These are phyloP conservation scores for Chydorus sphaericus DNA, from an alignment of 2,888 invertebrate species.

Conservation along the genomic window DNA sequence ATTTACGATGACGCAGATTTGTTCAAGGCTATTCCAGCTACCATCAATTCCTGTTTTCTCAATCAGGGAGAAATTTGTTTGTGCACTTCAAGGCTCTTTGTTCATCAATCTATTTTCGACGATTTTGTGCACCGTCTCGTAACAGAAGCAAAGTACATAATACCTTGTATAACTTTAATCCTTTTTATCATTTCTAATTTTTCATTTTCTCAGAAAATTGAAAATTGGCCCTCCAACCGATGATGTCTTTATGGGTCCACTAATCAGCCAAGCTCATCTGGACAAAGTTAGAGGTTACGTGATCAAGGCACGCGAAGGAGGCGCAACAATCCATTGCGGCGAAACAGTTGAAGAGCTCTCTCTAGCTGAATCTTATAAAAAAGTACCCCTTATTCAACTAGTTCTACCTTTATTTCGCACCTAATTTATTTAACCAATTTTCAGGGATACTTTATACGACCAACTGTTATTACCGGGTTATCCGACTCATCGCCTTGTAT, in stretches of 20 bases:
- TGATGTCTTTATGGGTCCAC: slow-evolving; percentile 30
- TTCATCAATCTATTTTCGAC: slow-evolving; percentile 32
- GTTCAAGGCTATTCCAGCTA: slow-evolving; percentile 29
- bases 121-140: slow-evolving; percentile 31
- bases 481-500: slow-evolving; percentile 31
- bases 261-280: slow-evolving; percentile 33
- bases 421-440: slow-evolving; percentile 8
- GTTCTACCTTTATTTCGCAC: neutral
- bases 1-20: slow-evolving; percentile 36
- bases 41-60: slow-evolving; percentile 33
- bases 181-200: neutral
- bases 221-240: slow-evolving; percentile 30
- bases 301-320: slow-evolving; percentile 29
- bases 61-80: slow-evolving; percentile 42
- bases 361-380: slow-evolving; percentile 26
- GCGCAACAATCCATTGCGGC: slow-evolving; percentile 31
- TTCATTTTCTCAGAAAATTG: slow-evolving; percentile 24
- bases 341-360: slow-evolving; percentile 24
- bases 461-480: slow-evolving; percentile 33
- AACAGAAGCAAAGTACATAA: slow-evolving; percentile 25
- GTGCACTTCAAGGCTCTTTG: slow-evolving; percentile 38
- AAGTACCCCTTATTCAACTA: slow-evolving; percentile 17
- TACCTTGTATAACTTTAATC: neutral
- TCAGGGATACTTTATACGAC: slow-evolving; percentile 33
- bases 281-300: slow-evolving; percentile 33